Percentiles rank a stretch among this genome's conserved stretches.
phyloP scores from a whole-genome alignment of 2,113 vertebrate species.

The Todiramphus saurophagus region DNA sequence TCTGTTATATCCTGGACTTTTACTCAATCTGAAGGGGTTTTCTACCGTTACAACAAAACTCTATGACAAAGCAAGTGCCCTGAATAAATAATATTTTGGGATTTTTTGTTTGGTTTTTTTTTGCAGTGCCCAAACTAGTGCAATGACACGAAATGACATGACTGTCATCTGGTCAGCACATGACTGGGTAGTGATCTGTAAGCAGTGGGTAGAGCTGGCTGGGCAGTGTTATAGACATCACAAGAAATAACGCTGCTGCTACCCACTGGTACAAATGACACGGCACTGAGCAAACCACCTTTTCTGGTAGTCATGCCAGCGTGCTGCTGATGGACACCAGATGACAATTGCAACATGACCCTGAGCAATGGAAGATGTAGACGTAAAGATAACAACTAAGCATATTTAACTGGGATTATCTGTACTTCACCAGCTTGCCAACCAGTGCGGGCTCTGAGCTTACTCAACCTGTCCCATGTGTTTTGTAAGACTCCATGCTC shows the following conservation, averaged over 20 bases:
- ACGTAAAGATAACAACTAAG: neutral
- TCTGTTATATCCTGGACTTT: neutral
- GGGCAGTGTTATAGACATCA: neutral
- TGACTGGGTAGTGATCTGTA: neutral
- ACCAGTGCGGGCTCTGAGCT: neutral
- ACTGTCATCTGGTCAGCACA: neutral
- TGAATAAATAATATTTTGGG: too few species aligned
- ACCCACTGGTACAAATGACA: neutral
- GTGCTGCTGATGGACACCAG: neutral
- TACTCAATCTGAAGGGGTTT: neutral
- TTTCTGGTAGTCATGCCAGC: neutral
- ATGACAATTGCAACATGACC: neutral
- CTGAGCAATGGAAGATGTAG: neutral
- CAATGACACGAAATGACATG: neutral
- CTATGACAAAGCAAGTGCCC: neutral
- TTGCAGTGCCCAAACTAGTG: neutral
- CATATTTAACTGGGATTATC: constrained; percentile 33
- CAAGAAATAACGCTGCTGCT: neutral
- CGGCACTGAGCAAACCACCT: neutral
- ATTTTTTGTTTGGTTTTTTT: neutral
- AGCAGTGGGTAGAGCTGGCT: neutral
- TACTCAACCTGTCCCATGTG: neutral
- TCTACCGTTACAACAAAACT: neutral
- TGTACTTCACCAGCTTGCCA: constrained; percentile 25
- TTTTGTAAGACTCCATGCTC: constrained; percentile 41